These are phyloP conservation scores for Spodoptera litura DNA, from an alignment of 1,140 invertebrate genomes.

Conservation along the genomic window DNA sequence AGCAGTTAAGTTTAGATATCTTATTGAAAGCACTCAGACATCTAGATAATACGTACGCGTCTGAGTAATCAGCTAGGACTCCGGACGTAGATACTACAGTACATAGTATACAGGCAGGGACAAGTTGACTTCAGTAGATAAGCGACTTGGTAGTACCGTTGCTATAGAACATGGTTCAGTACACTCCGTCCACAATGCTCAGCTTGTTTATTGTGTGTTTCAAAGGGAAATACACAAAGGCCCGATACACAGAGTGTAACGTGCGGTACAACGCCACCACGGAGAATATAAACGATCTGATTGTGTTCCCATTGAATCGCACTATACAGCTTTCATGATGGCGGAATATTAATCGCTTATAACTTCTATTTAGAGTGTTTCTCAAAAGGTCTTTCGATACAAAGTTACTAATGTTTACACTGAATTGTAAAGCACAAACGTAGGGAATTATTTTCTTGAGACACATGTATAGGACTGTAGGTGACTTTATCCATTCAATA, in stretches of 20 bases:
- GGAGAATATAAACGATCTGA: slow-evolving; percentile 48
- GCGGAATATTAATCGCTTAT: slow-evolving; percentile 42
- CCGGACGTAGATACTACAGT: not conserved
- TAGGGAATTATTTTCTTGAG: not conserved
- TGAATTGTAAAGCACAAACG: not conserved
- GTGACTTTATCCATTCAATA: not conserved
- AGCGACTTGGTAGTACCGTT: slow-evolving; percentile 39
- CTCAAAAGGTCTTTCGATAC: slow-evolving; percentile 1
- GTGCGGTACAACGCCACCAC: slow-evolving; percentile 33
- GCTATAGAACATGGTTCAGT: slow-evolving; percentile 57
- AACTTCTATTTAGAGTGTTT: slow-evolving; percentile 32
- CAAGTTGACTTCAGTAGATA: slow-evolving; percentile 15
- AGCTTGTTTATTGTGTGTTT: slow-evolving; percentile 69
- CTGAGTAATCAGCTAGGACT: slow-evolving; percentile 19
- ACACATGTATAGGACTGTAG: not conserved
- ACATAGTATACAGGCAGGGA: not conserved
- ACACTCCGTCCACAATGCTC: slow-evolving; percentile 59
- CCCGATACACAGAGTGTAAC: slow-evolving; percentile 50
- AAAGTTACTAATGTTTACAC: not conserved
- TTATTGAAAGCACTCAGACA: slow-evolving; percentile 6
- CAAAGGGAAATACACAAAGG: slow-evolving; percentile 69
- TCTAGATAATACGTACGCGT: not conserved
- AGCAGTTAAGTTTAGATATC: not conserved
- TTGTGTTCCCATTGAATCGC: slow-evolving; percentile 47
- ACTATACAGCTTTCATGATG: slow-evolving; percentile 46